Conservation (phyloP, 2,113 vertebrate genomes). For the Dryoscopus gambensis region DNA sequence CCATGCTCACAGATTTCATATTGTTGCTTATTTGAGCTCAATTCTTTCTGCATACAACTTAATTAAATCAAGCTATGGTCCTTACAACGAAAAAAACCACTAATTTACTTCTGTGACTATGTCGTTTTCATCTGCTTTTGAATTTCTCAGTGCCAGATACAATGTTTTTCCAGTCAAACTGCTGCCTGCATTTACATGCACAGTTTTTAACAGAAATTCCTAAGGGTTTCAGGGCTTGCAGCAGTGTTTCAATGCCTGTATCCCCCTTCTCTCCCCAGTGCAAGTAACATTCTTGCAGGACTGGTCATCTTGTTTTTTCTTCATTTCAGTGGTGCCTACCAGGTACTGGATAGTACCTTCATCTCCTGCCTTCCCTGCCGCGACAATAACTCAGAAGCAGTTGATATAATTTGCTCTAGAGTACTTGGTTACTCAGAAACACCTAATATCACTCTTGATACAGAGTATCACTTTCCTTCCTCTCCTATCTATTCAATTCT, state of each 20-base stretch:
- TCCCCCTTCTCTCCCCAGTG: neutral
- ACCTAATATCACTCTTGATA: neutral
- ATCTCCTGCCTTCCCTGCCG: neutral
- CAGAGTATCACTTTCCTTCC: neutral
- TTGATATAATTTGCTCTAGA: slow-evolving; percentile 10
- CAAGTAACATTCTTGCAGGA: neutral
- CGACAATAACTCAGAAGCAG: neutral
- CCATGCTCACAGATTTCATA: neutral
- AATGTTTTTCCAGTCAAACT: neutral
- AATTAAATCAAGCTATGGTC: neutral
- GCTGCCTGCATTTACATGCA: neutral
- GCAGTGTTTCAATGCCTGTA: neutral
- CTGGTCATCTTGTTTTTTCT: neutral
- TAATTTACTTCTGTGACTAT: neutral
- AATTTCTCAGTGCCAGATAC: neutral
- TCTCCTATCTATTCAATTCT: slow-evolving; percentile 12
- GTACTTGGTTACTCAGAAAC: slow-evolving; percentile 17
- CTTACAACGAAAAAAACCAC: neutral
- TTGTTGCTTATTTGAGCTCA: neutral
- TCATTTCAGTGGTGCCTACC: neutral
- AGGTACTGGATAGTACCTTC: neutral
- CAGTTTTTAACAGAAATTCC: neutral
- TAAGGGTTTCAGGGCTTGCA: neutral
- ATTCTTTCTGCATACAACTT: neutral
- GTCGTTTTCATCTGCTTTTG: neutral